Percentiles rank a stretch among this genome's conserved stretches.
Conservation (phyloP, 1,140 invertebrate species). For the Sycobia sp. region DNA sequence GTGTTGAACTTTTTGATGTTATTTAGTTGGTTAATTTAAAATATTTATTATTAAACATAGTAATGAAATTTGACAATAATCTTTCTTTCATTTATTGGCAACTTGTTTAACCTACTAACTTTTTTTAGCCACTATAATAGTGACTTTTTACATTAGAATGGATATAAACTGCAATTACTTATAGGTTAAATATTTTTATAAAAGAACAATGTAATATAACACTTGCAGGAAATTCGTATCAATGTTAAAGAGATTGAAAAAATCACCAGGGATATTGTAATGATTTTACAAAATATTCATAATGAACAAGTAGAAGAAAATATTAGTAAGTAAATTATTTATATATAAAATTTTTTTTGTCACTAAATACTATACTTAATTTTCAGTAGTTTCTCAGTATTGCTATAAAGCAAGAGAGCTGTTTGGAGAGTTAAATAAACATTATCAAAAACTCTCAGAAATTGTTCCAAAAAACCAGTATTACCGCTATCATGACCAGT, state of each 20-base stretch:
- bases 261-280: conserved; percentile 69
- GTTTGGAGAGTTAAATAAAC: conserved; percentile 65
- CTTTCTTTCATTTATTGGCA: neutral
- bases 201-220: no score
- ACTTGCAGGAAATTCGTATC: conserved; percentile 69
- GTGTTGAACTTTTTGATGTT: no score
- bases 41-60: no score
- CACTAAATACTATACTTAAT: conserved; percentile 29
- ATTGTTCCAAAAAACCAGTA: conserved; percentile 72
- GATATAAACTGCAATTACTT: no score
- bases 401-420: conserved; percentile 65
- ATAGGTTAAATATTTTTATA: no score
- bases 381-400: conserved; percentile 62
- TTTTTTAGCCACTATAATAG: no score
- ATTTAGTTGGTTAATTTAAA: no score
- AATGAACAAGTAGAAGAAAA: conserved; percentile 66
- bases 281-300: conserved; percentile 76
- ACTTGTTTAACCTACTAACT: neutral
- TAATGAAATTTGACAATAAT: neutral
- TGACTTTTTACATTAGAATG: no score
- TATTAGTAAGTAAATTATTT: conserved; percentile 48
- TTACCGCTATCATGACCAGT: conserved; percentile 83
- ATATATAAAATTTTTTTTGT: conserved; percentile 26
- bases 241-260: conserved; percentile 74
- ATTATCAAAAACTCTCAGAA: conserved; percentile 65